Base-by-base conservation (phyloP, 1,140 invertebrate genomes). In the Neotoxoptera formosana region DNA sequence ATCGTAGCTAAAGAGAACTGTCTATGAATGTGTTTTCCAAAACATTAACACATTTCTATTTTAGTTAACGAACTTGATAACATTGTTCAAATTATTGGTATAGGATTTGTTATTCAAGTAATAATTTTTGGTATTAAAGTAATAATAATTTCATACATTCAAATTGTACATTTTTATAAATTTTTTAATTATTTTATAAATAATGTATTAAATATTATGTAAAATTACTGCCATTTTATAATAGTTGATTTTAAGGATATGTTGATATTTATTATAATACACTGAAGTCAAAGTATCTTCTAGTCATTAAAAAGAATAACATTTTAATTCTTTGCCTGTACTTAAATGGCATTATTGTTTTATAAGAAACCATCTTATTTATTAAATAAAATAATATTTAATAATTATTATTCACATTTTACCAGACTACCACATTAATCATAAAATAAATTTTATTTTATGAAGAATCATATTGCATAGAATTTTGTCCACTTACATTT, bases 281-380 rank as follows among this genome's bases (percentile, higher is more conserved):
- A 84, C 36, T 84, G 36, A 84, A 25, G 8, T 84, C 36, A 41
- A 84, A 84, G 8, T 84, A 84, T 84, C 36, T 84, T 36, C 81
- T 84, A 84, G 81, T 84, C 81, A 84, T 83, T 83, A 83, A 83
- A 34, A 83, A 83, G 76, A 83, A 36, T 36, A 83, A n/a, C 17
- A 23, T 23, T 81, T 81, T 81, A 83, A 83, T 83, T 83, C n/a
- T 83, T 36, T 83, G 23, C 11, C 14, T 67, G 60, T 67, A 67
- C 30, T n/a, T 67, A n/a, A n/a, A 67, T 67, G 60, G 30, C 30
- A 67, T 67, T 67, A n/a, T 67, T 67, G n/a, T n/a, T 67, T 67
- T 67, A 11, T 67, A 67, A 9, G n/a, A 67, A 67, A 67, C 60
- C 21, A 2, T n/a, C 60, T 67, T 67, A 0, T 67, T 67, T 67